Evolutionary conservation across 2,797 vertebrate species (phyloP), one percentile per base, ranked within the genome.

Genomic region (Dryobates pubescens): DNA sequence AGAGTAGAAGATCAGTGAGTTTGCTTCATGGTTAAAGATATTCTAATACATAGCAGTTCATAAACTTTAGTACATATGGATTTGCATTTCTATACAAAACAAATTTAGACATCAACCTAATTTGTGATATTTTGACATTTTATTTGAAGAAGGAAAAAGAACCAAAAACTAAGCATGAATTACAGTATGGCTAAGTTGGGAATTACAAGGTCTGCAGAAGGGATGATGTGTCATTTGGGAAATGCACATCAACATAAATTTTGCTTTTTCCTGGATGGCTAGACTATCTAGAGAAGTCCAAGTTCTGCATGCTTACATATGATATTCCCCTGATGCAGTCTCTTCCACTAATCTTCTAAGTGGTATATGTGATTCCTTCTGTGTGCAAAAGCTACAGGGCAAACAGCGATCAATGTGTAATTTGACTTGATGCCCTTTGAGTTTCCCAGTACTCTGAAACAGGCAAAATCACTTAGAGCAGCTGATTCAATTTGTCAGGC

Each of bases 371-470:
- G 88, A 96, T 95, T 96, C 90, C 71, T 94, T 93, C 77, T 91
- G 84, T 88, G 91, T 74, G 94, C 88, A 89, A 96, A 95, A 95
- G 91, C 96, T 96, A 96, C 96, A 94, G 94, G 91, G 94, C 93
- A 93, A 95, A 94, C 94, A 92, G 90, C 90, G 64, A 92, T 95
- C 95, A 96, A 95, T 95, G 87, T 94, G 92, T 96, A 96, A 97
- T 96, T 96, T 95, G 95, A 95, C 95, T 96, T 95, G 94, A 96
- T 96, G 96, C 94, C 95, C 96, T 96, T 89, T 94, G 92, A 96
- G 96, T 96, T 96, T 93, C 92, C 91, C 92, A 92, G 92, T 89
- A 93, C 94, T 96, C 94, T 94, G 87, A 94, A 96, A 96, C 90
- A 95, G 94, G 92, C 91, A 95, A 95, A 96, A 94, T 96, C 94